Base-by-base conservation (phyloP, 1,140 invertebrate species). In the Meteorus sp. region DNA sequence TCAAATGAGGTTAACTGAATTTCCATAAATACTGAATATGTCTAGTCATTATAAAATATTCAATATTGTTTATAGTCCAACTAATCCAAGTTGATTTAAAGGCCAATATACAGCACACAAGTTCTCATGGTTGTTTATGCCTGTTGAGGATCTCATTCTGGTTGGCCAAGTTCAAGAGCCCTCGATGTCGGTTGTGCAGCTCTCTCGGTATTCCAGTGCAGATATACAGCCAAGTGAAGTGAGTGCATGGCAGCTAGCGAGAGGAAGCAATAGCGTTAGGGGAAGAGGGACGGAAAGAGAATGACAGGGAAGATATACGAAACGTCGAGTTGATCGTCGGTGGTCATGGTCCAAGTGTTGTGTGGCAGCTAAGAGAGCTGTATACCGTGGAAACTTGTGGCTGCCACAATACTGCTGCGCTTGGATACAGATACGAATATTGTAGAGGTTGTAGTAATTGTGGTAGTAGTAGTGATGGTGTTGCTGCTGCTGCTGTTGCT, bases 141-240 rank as follows among this genome's bases (percentile, higher is more conserved):
- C 5, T 25, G 3, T 22, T 13, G 19, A 41, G 29, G 51, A 50
- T 50, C 17, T 57, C 33, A 56, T 57, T 50, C 31, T 50, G 22
- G n/a, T 55, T 33, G 19, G 45, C 31, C 44, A 57, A 57, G 44
- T 57, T 50, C 45, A 50, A 57, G 55, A 57, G 55, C 31, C 23
- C 45, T 57, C 41, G 45, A 41, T 22, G 48, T 51, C 13, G 35
- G 27, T 41, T n/a, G n/a, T n/a, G n/a, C n/a, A n/a, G n/a, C n/a
- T n/a, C n/a, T 17, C 45, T 50, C 33, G 22, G 31, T 27, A 57
- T 57, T 57, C 20, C 27, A 44, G 17, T 17, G 13, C 44, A 25
- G n/a, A n/a, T n/a, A n/a, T n/a, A n/a, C n/a, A n/a, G n/a, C 35
- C 8, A 15, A 15, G 35, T 13, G 35, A 39, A 39, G 35, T 39